Conservation (phyloP, 1,140 invertebrate species). For the Brachionus manjavacas region DNA sequence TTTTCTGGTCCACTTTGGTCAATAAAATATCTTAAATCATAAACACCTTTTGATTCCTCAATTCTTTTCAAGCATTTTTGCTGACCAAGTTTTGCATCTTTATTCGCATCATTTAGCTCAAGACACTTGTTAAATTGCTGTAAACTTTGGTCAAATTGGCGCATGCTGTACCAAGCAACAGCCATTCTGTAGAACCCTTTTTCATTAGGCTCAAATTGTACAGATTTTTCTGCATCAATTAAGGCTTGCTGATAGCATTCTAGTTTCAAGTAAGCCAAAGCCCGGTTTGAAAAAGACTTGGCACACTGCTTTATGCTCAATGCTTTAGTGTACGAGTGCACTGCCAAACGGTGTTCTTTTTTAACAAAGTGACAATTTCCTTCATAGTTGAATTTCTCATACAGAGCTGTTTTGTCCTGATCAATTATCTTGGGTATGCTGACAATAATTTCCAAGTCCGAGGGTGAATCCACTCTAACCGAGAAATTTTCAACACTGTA, state of each 20-base stretch:
- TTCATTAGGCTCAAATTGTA: background rate
- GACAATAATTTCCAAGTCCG: background rate
- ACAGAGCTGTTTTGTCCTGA: background rate
- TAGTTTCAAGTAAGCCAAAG: slow-evolving; percentile 15
- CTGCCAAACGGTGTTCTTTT: background rate
- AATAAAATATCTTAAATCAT: slow-evolving; percentile 5
- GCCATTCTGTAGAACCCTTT: slow-evolving; percentile 30
- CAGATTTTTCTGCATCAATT: slow-evolving; percentile 1
- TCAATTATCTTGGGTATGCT: background rate
- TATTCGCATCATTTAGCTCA: background rate
- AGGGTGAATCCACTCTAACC: background rate
- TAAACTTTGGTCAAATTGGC: background rate
- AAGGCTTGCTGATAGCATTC: background rate
- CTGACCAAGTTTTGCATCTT: background rate
- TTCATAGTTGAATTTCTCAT: slow-evolving; percentile 8
- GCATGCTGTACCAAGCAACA: background rate
- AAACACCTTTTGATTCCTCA: background rate
- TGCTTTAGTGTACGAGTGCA: background rate
- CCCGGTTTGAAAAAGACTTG: slow-evolving; percentile 3
- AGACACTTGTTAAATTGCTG: slow-evolving; percentile 10
- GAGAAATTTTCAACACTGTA: background rate
- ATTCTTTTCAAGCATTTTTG: slow-evolving; percentile 14
- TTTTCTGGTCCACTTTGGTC: background rate
- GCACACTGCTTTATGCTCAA: background rate
- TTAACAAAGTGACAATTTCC: slow-evolving; percentile 15